Conservation (phyloP, 2,797 vertebrate species). For the Danio albolineatus region DNA sequence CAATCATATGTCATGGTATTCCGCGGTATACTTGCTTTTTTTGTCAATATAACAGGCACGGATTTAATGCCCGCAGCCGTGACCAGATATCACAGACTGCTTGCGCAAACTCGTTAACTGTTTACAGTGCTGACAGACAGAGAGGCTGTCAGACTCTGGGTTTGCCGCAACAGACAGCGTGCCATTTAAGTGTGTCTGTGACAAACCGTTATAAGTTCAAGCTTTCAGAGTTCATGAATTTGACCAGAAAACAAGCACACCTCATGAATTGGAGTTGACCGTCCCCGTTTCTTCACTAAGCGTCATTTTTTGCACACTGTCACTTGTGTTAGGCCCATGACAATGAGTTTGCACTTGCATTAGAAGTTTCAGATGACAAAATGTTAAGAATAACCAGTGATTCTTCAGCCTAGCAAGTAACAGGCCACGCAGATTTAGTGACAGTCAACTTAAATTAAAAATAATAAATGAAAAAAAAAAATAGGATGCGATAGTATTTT, state of each 20-base stretch:
- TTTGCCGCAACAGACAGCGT: constrained; percentile 35
- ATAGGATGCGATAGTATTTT: neutral
- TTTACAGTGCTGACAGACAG: constrained; percentile 31
- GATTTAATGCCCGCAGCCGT: constrained; percentile 7
- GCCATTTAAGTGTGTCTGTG: constrained; percentile 47
- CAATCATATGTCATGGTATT: constrained; percentile 63
- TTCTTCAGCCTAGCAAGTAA: neutral
- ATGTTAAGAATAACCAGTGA: neutral
- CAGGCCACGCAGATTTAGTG: neutral
- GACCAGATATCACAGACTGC: constrained; percentile 36
- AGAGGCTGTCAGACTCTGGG: constrained; percentile 11
- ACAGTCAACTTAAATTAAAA: neutral
- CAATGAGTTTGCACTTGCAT: constrained; percentile 5
- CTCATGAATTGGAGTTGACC: neutral
- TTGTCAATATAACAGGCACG: constrained; percentile 20
- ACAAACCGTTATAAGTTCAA: constrained; percentile 24
- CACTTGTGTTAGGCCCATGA: constrained; percentile 21
- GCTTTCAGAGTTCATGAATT: constrained; percentile 34
- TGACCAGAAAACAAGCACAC: constrained; percentile 21
- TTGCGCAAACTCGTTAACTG: constrained; percentile 44
- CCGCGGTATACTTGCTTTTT: constrained; percentile 31
- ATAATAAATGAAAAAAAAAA: no score
- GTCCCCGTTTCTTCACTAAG: neutral
- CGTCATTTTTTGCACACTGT: constrained; percentile 37
- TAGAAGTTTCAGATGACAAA: constrained; percentile 14